These are phyloP conservation scores for Formica aserva DNA, from an alignment of 2,888 invertebrate species.

Conservation along the genomic window DNA sequence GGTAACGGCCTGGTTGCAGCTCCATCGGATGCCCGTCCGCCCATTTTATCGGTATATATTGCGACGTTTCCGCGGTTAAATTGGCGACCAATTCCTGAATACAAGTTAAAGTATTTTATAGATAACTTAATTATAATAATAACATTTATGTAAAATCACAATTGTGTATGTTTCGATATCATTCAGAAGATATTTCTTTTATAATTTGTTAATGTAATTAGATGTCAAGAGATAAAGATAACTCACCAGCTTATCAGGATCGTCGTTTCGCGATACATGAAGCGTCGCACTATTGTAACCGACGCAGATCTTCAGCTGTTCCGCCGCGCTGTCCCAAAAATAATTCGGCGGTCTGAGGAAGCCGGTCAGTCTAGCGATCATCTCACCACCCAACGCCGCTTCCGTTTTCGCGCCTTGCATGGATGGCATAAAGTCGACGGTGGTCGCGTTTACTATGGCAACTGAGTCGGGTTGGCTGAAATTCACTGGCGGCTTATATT, in stretches of 20 bases:
- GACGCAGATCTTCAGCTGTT: conserved; percentile 92
- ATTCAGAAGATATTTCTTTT: not conserved
- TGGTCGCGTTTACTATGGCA: conserved; percentile 94
- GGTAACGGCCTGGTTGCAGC: conserved; percentile 89
- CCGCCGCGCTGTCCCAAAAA: conserved; percentile 90
- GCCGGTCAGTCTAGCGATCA: conserved; percentile 92
- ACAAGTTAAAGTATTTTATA: conserved; percentile 15
- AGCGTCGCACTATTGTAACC: conserved; percentile 92
- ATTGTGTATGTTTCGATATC: not conserved
- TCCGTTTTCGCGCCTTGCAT: conserved; percentile 90
- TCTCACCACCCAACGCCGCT: conserved; percentile 90
- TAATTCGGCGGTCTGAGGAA: conserved; percentile 92
- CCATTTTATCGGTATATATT: conserved; percentile 90
- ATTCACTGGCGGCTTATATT: conserved; percentile 95
- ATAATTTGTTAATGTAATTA: conserved; percentile 27
- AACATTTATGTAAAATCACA: not conserved
- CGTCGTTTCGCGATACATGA: conserved; percentile 80
- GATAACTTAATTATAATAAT: conserved; percentile 7
- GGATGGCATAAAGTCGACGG: conserved; percentile 92
- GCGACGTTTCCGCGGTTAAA: conserved; percentile 90
- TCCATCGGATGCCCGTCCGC: conserved; percentile 86
- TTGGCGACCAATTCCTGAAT: conserved; percentile 88
- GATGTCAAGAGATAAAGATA: not conserved
- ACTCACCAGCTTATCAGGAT: conserved; percentile 79
- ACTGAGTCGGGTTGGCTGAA: conserved; percentile 96